Conservation (phyloP, 1,140 invertebrate genomes). For the Megalonaias nervosa region DNA sequence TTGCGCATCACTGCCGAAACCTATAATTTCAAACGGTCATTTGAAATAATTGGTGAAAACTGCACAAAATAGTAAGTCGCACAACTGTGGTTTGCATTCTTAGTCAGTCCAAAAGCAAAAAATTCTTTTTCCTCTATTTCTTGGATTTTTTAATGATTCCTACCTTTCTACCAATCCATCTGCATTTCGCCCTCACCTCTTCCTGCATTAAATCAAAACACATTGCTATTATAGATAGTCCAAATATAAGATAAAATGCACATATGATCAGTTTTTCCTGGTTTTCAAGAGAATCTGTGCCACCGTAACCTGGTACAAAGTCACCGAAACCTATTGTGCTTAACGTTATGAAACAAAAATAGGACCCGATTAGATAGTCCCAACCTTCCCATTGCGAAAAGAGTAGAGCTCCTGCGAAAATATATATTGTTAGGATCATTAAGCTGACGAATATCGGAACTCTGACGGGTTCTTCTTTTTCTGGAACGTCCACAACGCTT, state of each 20-base stretch:
- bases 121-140: no score
- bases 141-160: constrained; percentile 31
- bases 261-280: constrained; percentile 59
- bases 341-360: constrained; percentile 92
- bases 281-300: constrained; percentile 73
- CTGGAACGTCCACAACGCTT: background rate
- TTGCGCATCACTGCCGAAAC: no score
- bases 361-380: constrained; percentile 91
- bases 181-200: constrained; percentile 83
- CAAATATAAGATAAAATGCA: constrained; percentile 79
- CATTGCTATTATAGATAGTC: constrained; percentile 98
- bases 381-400: constrained; percentile 77
- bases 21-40: no score
- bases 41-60: no score
- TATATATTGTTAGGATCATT: constrained; percentile 63
- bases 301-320: constrained; percentile 86
- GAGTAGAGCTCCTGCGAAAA: constrained; percentile 65
- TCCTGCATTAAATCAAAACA: constrained; percentile 99
- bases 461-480: constrained; percentile 49
- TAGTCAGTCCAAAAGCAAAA: no score
- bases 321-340: constrained; percentile 92
- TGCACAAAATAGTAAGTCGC: no score
- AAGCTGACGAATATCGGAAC: constrained; percentile 66
- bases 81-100: no score
- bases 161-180: constrained; percentile 74